Evolutionary conservation across 2,888 invertebrate species (phyloP).

Genomic region (Linnaemya tessellans): DNA sequence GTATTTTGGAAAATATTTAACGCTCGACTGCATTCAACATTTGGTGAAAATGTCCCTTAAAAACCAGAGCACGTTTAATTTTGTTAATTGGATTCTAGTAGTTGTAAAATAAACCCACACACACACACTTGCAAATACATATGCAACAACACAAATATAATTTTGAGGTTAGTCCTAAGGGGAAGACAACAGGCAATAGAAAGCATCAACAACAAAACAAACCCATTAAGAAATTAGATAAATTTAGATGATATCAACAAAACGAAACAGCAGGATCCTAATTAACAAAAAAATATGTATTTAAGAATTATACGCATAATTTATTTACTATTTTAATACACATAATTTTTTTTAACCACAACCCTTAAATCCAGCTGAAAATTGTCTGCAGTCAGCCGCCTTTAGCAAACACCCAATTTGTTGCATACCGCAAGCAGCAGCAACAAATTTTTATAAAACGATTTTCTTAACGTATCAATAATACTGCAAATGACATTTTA

Average conservation of each 20-base stretch:
- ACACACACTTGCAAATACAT: neutral
- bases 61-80: slow-evolving; percentile 71
- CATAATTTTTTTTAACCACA: neutral
- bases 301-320: neutral
- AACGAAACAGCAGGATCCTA: slow-evolving; percentile 16
- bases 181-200: slow-evolving; percentile 11
- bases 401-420: slow-evolving; percentile 47
- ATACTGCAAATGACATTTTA: slow-evolving; percentile 75
- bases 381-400: neutral
- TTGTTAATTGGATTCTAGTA: slow-evolving; percentile 69
- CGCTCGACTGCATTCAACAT: slow-evolving; percentile 63
- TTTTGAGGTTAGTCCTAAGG: slow-evolving; percentile 27
- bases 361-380: neutral
- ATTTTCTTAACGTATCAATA: slow-evolving; percentile 55
- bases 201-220: slow-evolving; percentile 14
- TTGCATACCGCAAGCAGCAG: neutral
- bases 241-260: slow-evolving; percentile 31
- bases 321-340: neutral
- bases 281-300: slow-evolving; percentile 2
- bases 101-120: slow-evolving; percentile 28
- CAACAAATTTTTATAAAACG: neutral
- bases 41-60: slow-evolving; percentile 68
- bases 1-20: slow-evolving; percentile 69
- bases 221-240: slow-evolving; percentile 65
- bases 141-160: neutral